Evolutionary conservation across 53 echinoderm and acorn worm genomes (phyloP), one percentile per base, ranked within the genome.

Genomic region (Paracentrotus lividus): DNA sequence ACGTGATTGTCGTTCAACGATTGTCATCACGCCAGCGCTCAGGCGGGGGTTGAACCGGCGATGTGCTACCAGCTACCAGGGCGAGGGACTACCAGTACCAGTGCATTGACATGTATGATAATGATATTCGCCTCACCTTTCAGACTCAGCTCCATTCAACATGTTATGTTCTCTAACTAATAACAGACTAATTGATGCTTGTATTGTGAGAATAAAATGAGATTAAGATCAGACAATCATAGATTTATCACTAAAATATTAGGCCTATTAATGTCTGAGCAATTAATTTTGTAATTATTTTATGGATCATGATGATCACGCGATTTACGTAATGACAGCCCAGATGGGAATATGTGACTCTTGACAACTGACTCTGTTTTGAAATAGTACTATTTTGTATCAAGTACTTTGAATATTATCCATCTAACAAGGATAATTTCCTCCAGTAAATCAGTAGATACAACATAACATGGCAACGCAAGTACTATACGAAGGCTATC

Each of bases 401-500:
- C 42, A 81, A 81, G 81, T 81, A 81, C 81, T 81, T 76, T 45
- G n/a, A n/a, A n/a, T n/a, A 81, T 42, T 43, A 13, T 81, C 18
- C 21, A 72, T 72, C 40, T 20, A 3, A 72, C 36, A 20, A 72
- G 72, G 72, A 72, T 36, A 47, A 47, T 77, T 42, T 6, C 16
- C 42, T 77, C 77, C 24, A 12, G 44, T 21, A 26, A 24, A 65
- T 49, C 56, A 60, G 34, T 65, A 51, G n/a, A n/a, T n/a, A n/a
- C n/a, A n/a, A n/a, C n/a, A n/a, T 61, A 86, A 15, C 42, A 92
- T 85, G 66, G 9, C 92, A 23, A 27, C 59, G 8, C 94, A 95
- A 72, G 88, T 96, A 23, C 59, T 98, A 77, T 94, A 90, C 66
- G 88, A 95, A 85, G 98, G 98, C 49, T 98, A 93, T 86, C 94